Base-by-base conservation (phyloP, 2,797 vertebrate species). In the Columba guinea region DNA sequence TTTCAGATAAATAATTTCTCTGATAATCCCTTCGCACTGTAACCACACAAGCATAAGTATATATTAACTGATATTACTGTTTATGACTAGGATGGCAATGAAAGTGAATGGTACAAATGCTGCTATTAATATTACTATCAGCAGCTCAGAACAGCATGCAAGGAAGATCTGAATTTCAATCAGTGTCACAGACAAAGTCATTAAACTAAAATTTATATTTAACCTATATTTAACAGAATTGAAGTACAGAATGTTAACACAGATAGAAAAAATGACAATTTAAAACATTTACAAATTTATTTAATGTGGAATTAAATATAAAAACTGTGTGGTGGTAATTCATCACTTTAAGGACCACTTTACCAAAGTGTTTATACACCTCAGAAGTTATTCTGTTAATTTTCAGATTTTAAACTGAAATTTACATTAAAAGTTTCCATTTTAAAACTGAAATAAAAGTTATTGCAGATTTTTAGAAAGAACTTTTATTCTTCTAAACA, bases 131-230 rank as follows among this genome's bases (percentile, higher is more conserved):
- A 94, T 92, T 94, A 53, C 82, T 64, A 95, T 92, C 83, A 87
- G 70, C 82, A 79, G 79, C 76, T 84, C 95, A 96, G 90, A 96
- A 82, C 8, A 70, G 81, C 77, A 84, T 28, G 17, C 91, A 74
- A 77, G 69, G 64, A 93, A 88, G 86, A 94, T 91, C 21, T 93
- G 74, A 94, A 94, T 91, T 94, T 34, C 82, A 95, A 94, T 95
- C 91, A 87, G 82, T 51, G 74, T 76, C 94, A 96, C 65, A 69
- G 70, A 93, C 51, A 90, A 96, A 95, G 75, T 71, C 89, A 96
- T 83, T 89, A 94, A 80, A 59, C 86, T 85, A 91, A 92, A 90
- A 93, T 95, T 94, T 94, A 94, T 76, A 96, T 85, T 95, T 90
- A 90, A 89, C 52, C 28, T 84, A 87, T 87, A 91, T 51, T 80